These are phyloP conservation scores for Phrixothrix hirtus DNA, from an alignment of 2,888 invertebrate genomes.

Conservation along the genomic window DNA sequence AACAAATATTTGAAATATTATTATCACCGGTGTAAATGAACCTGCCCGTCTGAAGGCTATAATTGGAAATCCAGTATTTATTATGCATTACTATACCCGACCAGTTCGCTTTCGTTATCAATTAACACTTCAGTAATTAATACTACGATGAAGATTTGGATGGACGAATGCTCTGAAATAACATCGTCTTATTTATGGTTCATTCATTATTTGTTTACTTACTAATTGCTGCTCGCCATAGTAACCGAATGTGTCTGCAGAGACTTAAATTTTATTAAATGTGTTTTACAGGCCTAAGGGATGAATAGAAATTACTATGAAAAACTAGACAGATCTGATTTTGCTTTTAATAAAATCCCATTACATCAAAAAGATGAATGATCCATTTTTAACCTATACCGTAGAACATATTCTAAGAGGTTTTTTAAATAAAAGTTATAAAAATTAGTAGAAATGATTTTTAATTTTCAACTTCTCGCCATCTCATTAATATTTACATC, in stretches of 20 bases:
- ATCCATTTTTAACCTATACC: too few relatives aligned
- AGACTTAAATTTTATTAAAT: constrained; percentile 37
- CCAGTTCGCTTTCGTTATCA: constrained; percentile 42
- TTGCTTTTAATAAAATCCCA: too few relatives aligned
- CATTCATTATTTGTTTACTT: constrained; percentile 54
- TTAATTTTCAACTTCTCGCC: too few relatives aligned
- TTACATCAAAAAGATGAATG: too few relatives aligned
- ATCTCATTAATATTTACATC: too few relatives aligned
- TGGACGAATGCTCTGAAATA: constrained; percentile 40
- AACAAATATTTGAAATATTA: constrained; percentile 55
- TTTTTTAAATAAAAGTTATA: too few relatives aligned
- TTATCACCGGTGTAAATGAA: constrained; percentile 53
- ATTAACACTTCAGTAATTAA: constrained; percentile 44
- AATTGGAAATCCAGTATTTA: constrained; percentile 55
- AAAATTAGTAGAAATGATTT: too few relatives aligned
- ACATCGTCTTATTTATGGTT: constrained; percentile 51
- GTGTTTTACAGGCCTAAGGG: constrained; percentile 41
- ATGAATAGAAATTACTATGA: constrained; percentile 35
- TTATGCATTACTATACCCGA: constrained; percentile 49
- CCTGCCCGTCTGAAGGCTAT: constrained; percentile 49
- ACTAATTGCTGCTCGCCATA: constrained; percentile 49
- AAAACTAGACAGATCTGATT: too few relatives aligned
- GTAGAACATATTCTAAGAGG: too few relatives aligned
- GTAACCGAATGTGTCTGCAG: constrained; percentile 37
- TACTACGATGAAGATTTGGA: constrained; percentile 36